Evolutionary conservation across 2,888 invertebrate species (phyloP).

Genomic region (Ephialtes manifestator): DNA sequence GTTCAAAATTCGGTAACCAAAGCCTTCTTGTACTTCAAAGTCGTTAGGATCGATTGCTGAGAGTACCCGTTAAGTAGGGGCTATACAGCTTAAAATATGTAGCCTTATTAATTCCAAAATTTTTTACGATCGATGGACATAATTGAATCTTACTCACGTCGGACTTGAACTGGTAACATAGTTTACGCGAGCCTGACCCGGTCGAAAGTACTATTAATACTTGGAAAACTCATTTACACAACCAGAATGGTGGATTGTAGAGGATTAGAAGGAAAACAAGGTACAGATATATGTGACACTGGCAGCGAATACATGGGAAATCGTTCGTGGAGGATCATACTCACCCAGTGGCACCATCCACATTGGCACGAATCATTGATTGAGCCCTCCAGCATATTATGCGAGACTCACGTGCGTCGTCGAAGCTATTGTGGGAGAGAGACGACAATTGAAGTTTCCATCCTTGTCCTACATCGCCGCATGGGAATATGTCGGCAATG

Average conservation of each 20-base stretch:
- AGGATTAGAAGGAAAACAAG: neutral
- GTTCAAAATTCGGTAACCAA: too few relatives aligned
- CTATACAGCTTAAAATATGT: too few relatives aligned
- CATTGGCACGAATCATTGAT: conserved; percentile 66
- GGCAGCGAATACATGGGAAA: neutral
- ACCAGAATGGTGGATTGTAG: neutral
- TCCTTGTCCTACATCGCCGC: conserved; percentile 43
- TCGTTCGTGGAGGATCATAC: conserved; percentile 22
- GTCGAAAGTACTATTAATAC: neutral
- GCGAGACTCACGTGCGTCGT: conserved; percentile 15
- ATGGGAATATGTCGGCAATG: conserved; percentile 36
- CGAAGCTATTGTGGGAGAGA: conserved; percentile 1
- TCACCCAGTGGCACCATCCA: conserved; percentile 31
- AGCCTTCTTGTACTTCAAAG: too few relatives aligned
- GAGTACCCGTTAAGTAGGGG: too few relatives aligned
- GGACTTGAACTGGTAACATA: neutral
- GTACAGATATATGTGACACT: neutral
- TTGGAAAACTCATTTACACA: neutral
- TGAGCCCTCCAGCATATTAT: conserved; percentile 55
- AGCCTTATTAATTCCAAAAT: too few relatives aligned
- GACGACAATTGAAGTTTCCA: conserved; percentile 1
- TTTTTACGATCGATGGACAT: too few relatives aligned
- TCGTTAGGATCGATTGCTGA: too few relatives aligned
- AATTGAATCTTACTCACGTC: too few relatives aligned
- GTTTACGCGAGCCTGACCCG: neutral